phyloP scores from a whole-genome alignment of 53 echinoderm and acorn worm species.

The Temnopleurus reevesii region DNA sequence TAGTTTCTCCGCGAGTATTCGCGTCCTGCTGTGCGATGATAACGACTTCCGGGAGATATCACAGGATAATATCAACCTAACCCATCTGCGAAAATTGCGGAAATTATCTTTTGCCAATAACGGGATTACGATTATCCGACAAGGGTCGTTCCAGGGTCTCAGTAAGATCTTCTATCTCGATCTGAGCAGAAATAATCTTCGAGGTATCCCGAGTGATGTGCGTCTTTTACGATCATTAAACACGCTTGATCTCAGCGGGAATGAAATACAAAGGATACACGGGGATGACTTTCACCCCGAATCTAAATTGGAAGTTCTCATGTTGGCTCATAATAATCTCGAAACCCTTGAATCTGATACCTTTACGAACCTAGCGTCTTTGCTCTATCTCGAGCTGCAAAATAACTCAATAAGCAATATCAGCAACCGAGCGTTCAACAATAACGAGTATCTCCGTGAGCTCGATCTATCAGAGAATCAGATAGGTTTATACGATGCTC shows the following conservation, averaged over 20 bases:
- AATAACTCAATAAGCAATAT: constrained; percentile 61
- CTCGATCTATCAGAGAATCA: constrained; percentile 21
- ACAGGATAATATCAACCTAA: constrained; percentile 1
- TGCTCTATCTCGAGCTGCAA: constrained; percentile 34
- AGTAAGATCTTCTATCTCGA: neutral
- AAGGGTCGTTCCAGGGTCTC: neutral
- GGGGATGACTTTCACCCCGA: constrained; percentile 7
- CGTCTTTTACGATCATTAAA: constrained; percentile 37
- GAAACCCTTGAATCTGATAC: constrained; percentile 23
- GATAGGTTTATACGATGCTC: neutral
- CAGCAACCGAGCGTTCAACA: neutral
- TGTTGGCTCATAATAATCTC: neutral
- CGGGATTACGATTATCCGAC: neutral
- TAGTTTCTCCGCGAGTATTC: neutral
- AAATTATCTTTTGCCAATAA: constrained; percentile 48
- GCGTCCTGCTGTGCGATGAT: constrained; percentile 7
- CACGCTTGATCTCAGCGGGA: neutral
- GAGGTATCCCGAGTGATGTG: constrained; percentile 43
- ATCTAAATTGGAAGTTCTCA: constrained; percentile 22
- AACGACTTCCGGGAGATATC: constrained; percentile 13
- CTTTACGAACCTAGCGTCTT: neutral
- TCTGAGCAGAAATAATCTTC: constrained; percentile 36
- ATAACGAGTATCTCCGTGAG: neutral
- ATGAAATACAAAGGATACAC: constrained; percentile 1
- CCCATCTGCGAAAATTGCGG: constrained; percentile 34